Percentiles rank a stretch among this genome's conserved stretches.
phyloP scores from a whole-genome alignment of 2,797 vertebrate species.

The Furcifer pardalis region DNA sequence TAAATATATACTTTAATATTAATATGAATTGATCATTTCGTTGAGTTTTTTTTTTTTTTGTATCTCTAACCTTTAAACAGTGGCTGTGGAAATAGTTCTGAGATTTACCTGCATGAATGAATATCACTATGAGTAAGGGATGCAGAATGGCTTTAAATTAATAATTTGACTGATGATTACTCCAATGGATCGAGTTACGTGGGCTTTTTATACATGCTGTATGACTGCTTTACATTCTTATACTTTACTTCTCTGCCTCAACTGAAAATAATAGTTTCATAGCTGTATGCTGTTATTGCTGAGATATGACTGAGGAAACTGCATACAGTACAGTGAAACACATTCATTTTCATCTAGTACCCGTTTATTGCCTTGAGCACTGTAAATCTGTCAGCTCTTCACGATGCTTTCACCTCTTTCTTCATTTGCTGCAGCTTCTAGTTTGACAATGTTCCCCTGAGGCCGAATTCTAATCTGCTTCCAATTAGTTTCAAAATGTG shows the following conservation, averaged over 20 bases:
- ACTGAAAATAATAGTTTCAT: conserved; percentile 73
- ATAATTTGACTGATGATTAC: conserved; percentile 46
- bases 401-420: conserved; percentile 81
- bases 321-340: conserved; percentile 69
- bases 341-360: conserved; percentile 77
- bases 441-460: conserved; percentile 85
- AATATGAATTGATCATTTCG: neutral
- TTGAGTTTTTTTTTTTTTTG: conserved; percentile 4
- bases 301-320: conserved; percentile 72
- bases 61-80: conserved; percentile 13
- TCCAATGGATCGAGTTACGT: conserved; percentile 31
- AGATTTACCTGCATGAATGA: conserved; percentile 38
- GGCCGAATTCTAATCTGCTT: conserved; percentile 86
- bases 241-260: conserved; percentile 42
- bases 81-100: conserved; percentile 20
- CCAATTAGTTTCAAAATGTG: conserved; percentile 87
- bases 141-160: conserved; percentile 43
- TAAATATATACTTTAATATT: neutral
- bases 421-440: conserved; percentile 82
- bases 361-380: conserved; percentile 80
- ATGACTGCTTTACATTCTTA: conserved; percentile 53
- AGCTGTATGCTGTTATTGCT: conserved; percentile 67
- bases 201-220: conserved; percentile 40
- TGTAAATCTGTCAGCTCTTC: conserved; percentile 87
- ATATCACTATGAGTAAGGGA: conserved; percentile 25